A percentile compares a stretch with the other conserved stretches of the same genome.
Evolutionary conservation across 1,140 invertebrate species (phyloP).

Genomic region (Dreissena rostriformis): DNA sequence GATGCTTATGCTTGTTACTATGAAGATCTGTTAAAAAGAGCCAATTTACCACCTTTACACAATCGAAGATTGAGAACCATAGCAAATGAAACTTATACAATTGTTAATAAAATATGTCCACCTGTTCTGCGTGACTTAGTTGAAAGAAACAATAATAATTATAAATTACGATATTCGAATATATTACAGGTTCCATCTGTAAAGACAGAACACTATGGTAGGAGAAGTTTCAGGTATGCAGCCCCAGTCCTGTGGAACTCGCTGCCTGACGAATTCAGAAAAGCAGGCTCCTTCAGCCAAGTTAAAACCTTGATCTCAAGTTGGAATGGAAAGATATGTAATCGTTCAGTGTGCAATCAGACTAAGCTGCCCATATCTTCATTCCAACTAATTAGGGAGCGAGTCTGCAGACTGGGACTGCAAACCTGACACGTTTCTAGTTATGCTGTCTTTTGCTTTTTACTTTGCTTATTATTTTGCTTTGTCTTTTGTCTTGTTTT

Average conservation of each 20-base stretch:
- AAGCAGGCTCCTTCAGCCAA: background rate
- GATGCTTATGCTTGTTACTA: too few species aligned
- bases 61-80: too few species aligned
- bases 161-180: background rate
- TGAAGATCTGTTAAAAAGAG: too few species aligned
- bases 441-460: too few species aligned
- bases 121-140: background rate
- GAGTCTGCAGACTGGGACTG: too few species aligned
- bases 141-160: background rate
- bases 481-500: too few species aligned
- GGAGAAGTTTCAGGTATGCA: slow-evolving; percentile 4
- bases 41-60: too few species aligned
- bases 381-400: too few species aligned
- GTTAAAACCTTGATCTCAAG: background rate
- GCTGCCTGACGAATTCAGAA: background rate
- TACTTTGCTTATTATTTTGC: too few species aligned
- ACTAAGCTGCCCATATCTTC: too few species aligned
- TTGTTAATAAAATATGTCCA: background rate
- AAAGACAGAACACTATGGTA: background rate
- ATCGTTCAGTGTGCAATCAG: too few species aligned
- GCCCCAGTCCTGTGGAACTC: slow-evolving; percentile 6
- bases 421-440: too few species aligned
- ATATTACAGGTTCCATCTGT: slow-evolving; percentile 2
- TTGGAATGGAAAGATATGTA: background rate
- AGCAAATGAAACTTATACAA: background rate